A percentile compares a stretch with the other conserved stretches of the same genome.
Evolutionary conservation across 2,113 vertebrate species (phyloP).

Genomic region (Daboia siamensis): DNA sequence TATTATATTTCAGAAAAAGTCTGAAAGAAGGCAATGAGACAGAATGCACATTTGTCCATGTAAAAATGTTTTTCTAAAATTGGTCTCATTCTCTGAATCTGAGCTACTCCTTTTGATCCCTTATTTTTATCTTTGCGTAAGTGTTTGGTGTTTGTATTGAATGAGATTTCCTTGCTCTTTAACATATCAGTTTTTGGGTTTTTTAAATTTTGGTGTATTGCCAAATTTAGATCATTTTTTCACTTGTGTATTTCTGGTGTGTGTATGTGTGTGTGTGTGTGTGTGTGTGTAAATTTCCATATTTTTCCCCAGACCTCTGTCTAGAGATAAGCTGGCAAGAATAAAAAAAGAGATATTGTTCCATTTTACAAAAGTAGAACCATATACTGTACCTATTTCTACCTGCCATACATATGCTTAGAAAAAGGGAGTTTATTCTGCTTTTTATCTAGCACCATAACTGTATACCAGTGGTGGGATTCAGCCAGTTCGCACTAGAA

Average conservation of each 20-base stretch:
- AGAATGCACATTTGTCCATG: neutral
- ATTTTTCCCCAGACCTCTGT: neutral
- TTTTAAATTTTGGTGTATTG: neutral
- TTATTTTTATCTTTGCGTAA: neutral
- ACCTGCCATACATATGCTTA: neutral
- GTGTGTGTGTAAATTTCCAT: neutral
- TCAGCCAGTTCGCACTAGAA: too few relatives aligned
- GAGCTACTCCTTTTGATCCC: neutral
- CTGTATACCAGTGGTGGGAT: neutral
- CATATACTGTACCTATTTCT: neutral
- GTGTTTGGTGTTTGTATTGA: neutral
- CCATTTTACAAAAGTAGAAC: neutral
- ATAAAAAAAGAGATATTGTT: neutral
- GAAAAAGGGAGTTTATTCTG: neutral
- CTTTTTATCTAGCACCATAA: neutral
- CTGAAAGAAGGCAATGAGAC: neutral
- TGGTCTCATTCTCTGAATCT: neutral
- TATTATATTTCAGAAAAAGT: neutral
- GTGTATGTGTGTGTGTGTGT: too few relatives aligned
- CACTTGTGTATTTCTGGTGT: neutral
- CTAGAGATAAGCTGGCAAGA: neutral
- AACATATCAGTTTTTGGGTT: neutral
- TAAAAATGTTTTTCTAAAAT: neutral
- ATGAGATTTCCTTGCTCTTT: neutral
- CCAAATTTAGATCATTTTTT: neutral